A percentile compares a stretch with the other conserved stretches of the same genome.
phyloP scores from a whole-genome alignment of 2,113 vertebrate species.

The Thymallus thymallus region DNA sequence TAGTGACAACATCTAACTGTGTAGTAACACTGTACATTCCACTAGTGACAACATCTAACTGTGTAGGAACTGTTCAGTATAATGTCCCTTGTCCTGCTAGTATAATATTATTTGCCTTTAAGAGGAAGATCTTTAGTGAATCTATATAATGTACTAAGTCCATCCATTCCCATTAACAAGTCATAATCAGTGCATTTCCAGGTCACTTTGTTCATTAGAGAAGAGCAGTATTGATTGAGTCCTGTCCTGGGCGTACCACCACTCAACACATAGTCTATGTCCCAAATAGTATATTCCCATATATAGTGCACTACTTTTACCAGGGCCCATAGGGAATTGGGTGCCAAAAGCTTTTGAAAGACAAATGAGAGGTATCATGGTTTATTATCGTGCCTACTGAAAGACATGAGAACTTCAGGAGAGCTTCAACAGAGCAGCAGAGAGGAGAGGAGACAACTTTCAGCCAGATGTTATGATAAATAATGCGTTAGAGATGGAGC shows the following conservation, averaged over 20 bases:
- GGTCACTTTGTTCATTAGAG: constrained; percentile 25
- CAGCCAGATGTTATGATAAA: constrained; percentile 70
- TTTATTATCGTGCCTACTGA: neutral
- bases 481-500: constrained; percentile 67
- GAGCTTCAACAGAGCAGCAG: neutral
- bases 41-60: too few relatives aligned
- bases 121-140: constrained; percentile 3
- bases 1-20: too few relatives aligned
- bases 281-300: too few relatives aligned
- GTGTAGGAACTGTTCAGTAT: too few relatives aligned
- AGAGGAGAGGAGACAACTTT: constrained; percentile 50
- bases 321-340: too few relatives aligned
- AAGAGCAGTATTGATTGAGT: constrained; percentile 19
- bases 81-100: neutral
- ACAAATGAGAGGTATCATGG: neutral
- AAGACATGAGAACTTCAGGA: neutral
- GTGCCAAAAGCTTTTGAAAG: neutral
- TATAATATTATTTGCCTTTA: neutral
- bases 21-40: too few relatives aligned
- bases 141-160: neutral
- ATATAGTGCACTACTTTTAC: too few relatives aligned
- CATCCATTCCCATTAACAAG: constrained; percentile 5
- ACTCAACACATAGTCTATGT: too few relatives aligned
- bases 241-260: constrained; percentile 10
- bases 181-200: constrained; percentile 2